Base-by-base conservation (phyloP, 2,113 vertebrate species). In the Dicentrarchus labrax region DNA sequence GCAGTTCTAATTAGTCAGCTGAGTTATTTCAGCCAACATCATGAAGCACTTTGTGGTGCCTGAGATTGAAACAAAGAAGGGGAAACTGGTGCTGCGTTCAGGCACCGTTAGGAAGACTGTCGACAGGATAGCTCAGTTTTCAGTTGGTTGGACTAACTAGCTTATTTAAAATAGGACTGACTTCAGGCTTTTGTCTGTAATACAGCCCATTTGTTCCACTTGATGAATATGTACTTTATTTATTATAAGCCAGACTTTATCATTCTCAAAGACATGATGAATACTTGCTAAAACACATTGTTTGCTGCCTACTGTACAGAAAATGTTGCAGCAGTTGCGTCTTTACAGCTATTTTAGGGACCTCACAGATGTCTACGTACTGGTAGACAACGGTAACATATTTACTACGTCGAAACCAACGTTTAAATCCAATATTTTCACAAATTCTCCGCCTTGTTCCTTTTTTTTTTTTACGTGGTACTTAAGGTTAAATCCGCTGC, bases 51-150 rank as follows among this genome's bases (percentile, higher is more conserved):
- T 54, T 69, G 80, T 72, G 53, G 59, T 12, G 60, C 76, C 70
- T 86, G 21, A 6, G 57, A 41, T 43, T 72, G 22, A 57, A 60
- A 87, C 53, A 88, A 82, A 83, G 50, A 50, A 54, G 45, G 24
- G 38, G 66, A 80, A 85, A 51, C 45, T 54, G 38, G 8, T 91
- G 86, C 0, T 69, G 70, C 76, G 17, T 90, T 90, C 57, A 83
- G 0, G n/a, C 5, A 0, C 2, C 4, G 3, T n/a, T 30, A 30
- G 72, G 57, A n/a, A 79, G 4, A 64, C 0, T 1, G 15, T 6
- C 64, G 16, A 74, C 3, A 41, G 2, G 3, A 19, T 24, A 50
- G 6, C n/a, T 39, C 19, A 12, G 65, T 13, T 16, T 39, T 11
- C 30, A 50, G 24, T 30, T 67, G 6, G 36, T 12, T 5, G 30